These are phyloP conservation scores for Chlorodrepanis virens DNA, from an alignment of 2,113 vertebrate species.

Conservation along the genomic window DNA sequence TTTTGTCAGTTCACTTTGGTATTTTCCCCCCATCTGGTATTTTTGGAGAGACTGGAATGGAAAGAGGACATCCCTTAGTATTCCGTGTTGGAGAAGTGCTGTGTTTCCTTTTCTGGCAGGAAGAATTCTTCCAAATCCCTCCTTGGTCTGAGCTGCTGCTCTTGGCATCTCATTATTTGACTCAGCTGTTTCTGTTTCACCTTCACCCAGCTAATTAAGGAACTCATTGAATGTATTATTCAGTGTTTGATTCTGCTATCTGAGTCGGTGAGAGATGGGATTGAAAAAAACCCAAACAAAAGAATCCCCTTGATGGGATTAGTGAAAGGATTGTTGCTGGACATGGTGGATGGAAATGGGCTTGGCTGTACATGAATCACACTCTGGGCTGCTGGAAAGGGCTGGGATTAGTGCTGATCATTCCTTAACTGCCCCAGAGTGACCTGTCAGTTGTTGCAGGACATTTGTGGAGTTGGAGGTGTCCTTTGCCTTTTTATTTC, in stretches of 20 bases:
- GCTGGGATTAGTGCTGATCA: not conserved
- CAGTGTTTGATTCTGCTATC: conserved; percentile 53
- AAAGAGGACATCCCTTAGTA: conserved; percentile 50
- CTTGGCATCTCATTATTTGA: conserved; percentile 74
- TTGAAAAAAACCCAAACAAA: not conserved
- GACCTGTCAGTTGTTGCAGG: not conserved
- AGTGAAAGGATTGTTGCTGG: not conserved
- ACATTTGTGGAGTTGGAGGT: not conserved
- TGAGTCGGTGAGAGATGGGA: conserved; percentile 32
- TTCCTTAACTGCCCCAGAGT: not conserved
- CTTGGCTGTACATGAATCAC: not conserved
- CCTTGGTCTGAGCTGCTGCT: conserved; percentile 39
- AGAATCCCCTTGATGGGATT: conserved; percentile 6
- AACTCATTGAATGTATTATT: conserved; percentile 73
- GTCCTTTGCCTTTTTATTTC: not conserved
- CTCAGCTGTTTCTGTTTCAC: conserved; percentile 72
- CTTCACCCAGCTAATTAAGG: conserved; percentile 78
- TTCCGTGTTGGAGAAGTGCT: conserved; percentile 59
- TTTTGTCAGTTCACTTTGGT: not conserved
- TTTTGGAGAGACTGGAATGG: conserved; percentile 38
- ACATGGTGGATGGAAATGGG: not conserved
- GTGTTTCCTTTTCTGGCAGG: conserved; percentile 47
- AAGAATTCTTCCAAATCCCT: conserved; percentile 59
- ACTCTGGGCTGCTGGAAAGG: not conserved
- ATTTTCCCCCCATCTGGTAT: not conserved